A percentile compares a stretch with the other conserved stretches of the same genome.
Evolutionary conservation across 2,888 invertebrate genomes (phyloP).

Genomic region (Calephelis perditalis): DNA sequence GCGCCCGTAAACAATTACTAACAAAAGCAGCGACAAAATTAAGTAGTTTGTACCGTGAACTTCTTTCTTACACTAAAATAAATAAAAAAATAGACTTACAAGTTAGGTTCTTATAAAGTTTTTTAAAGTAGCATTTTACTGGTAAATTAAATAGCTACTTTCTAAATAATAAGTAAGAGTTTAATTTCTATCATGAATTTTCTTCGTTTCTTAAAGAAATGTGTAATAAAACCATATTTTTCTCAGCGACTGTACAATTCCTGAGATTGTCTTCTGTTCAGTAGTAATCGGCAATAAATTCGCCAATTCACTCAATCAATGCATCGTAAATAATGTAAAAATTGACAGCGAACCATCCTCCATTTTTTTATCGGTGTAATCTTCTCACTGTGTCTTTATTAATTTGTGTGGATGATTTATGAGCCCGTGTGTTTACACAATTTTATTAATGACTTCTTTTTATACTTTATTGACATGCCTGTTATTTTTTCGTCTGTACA

Average conservation of each 20-base stretch:
- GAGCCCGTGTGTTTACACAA: conserved; percentile 24
- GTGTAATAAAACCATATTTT: neutral
- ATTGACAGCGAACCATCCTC: conserved; percentile 28
- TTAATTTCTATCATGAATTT: too few relatives aligned
- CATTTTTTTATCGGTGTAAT: conserved; percentile 30
- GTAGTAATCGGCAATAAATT: conserved; percentile 36
- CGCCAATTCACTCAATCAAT: conserved; percentile 33
- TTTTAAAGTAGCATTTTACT: too few relatives aligned
- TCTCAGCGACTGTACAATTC: neutral
- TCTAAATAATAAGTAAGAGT: too few relatives aligned
- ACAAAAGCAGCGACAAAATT: too few relatives aligned
- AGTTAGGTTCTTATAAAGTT: too few relatives aligned
- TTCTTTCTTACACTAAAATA: too few relatives aligned
- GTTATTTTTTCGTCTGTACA: neutral
- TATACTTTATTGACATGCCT: neutral
- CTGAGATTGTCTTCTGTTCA: conserved; percentile 15
- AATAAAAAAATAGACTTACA: too few relatives aligned
- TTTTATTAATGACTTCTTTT: conserved; percentile 19
- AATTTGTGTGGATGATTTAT: conserved; percentile 30
- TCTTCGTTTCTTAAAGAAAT: too few relatives aligned
- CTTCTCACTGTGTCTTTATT: conserved; percentile 28
- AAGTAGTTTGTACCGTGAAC: too few relatives aligned
- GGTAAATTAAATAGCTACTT: too few relatives aligned
- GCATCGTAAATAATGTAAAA: conserved; percentile 37
- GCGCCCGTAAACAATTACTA: too few relatives aligned